Percentiles rank a stretch among this genome's conserved stretches.
phyloP scores from a whole-genome alignment of 2,888 invertebrate species.

The Perithous albicinctus region DNA sequence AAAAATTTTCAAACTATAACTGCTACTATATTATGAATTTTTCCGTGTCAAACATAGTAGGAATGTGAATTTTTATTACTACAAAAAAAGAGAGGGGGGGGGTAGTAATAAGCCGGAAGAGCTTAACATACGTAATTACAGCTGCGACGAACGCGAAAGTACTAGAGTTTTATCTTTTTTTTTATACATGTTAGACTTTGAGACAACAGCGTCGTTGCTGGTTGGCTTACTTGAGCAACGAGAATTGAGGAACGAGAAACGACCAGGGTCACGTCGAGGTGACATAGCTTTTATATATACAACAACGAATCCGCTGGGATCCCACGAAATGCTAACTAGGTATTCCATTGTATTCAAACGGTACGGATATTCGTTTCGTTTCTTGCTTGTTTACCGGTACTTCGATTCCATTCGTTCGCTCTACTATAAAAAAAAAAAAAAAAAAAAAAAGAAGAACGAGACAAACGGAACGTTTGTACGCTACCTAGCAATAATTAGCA shows the following conservation, averaged over 20 bases:
- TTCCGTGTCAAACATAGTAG: too few species aligned
- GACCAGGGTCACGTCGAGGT: conserved; percentile 44
- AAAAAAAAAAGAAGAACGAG: too few species aligned
- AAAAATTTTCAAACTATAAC: too few species aligned
- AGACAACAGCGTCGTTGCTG: neutral
- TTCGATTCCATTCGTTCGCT: conserved; percentile 9
- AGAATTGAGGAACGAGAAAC: conserved; percentile 11
- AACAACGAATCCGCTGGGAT: conserved; percentile 37
- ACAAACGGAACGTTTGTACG: conserved; percentile 16
- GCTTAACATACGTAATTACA: conserved; percentile 45
- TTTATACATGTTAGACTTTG: neutral
- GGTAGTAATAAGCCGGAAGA: conserved; percentile 34
- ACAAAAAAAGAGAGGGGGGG: conserved; percentile 20
- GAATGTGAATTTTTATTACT: neutral
- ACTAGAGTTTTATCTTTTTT: conserved; percentile 32
- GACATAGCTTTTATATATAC: conserved; percentile 17
- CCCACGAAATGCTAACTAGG: conserved; percentile 56
- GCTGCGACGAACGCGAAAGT: conserved; percentile 35
- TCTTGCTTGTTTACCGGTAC: neutral
- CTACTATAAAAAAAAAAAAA: too few species aligned
- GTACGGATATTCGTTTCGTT: conserved; percentile 14
- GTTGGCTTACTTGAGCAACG: neutral
- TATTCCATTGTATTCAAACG: conserved; percentile 65
- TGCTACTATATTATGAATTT: too few species aligned
- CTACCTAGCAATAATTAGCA: conserved; percentile 4